Conservation (phyloP, 2,113 vertebrate genomes). For the Sinocyclocheilus rhinocerous region DNA sequence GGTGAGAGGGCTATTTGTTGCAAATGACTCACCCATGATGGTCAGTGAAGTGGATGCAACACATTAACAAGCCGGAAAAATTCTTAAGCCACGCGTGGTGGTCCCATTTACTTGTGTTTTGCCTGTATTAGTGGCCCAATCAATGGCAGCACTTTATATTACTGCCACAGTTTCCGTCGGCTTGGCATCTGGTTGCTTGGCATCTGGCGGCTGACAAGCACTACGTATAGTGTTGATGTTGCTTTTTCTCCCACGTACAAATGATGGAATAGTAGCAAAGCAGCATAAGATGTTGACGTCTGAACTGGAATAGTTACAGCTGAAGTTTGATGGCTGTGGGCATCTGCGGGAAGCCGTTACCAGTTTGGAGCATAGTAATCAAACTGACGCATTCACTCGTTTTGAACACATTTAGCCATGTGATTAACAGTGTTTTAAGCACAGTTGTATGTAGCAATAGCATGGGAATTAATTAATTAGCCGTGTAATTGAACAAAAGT, state of each 20-base stretch:
- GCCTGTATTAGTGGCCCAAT: conserved; percentile 29
- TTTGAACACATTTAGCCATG: neutral
- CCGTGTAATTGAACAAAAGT: conserved; percentile 7
- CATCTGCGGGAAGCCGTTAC: conserved; percentile 38
- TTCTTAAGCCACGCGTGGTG: neutral
- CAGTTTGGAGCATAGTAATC: conserved; percentile 51
- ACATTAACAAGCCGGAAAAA: conserved; percentile 34
- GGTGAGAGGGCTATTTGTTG: conserved; percentile 31
- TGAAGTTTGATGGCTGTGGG: conserved; percentile 25
- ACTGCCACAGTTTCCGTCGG: conserved; percentile 10
- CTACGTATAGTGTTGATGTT: conserved; percentile 11
- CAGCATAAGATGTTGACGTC: conserved; percentile 14
- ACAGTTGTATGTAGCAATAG: neutral
- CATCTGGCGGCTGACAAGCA: conserved; percentile 9
- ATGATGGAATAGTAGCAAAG: conserved; percentile 24
- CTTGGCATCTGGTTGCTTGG: neutral
- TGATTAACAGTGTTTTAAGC: conserved; percentile 38
- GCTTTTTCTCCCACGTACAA: conserved; percentile 15
- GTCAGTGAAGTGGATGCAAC: conserved; percentile 42
- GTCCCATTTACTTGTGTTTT: neutral
- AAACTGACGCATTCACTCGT: conserved; percentile 35
- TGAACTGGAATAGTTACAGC: conserved; percentile 17
- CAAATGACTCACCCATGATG: conserved; percentile 25
- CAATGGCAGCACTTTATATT: conserved; percentile 39
- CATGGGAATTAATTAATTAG: conserved; percentile 15